Evolutionary conservation across 2,113 vertebrate genomes (phyloP).

Genomic region (Vimba vimba): DNA sequence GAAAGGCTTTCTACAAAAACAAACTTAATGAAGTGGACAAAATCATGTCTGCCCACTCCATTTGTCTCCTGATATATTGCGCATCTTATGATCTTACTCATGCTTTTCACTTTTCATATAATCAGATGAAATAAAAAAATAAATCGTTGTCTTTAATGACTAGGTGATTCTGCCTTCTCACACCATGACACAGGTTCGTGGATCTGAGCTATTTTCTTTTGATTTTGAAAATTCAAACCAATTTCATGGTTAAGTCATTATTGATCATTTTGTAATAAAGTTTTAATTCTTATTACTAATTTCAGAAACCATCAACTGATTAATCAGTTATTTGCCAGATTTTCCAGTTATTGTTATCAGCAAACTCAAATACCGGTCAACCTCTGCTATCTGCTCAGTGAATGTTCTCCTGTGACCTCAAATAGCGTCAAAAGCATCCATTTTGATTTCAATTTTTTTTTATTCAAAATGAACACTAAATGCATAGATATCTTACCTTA

Average conservation of each 20-base stretch:
- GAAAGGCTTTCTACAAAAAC: too few species aligned
- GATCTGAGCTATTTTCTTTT: too few species aligned
- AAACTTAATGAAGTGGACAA: too few species aligned
- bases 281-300: neutral
- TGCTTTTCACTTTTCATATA: too few species aligned
- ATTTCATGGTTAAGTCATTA: neutral
- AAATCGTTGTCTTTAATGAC: too few species aligned
- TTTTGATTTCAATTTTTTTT: neutral
- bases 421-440: neutral
- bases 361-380: neutral
- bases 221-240: too few species aligned
- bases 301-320: neutral
- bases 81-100: too few species aligned
- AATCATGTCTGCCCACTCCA: too few species aligned
- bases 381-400: slow-evolving; percentile 29
- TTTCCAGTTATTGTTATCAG: neutral
- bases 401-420: slow-evolving; percentile 7
- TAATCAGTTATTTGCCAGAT: neutral
- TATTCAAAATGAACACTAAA: neutral
- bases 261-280: neutral
- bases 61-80: too few species aligned
- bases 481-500: slow-evolving; percentile 36
- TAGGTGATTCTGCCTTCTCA: too few species aligned
- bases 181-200: too few species aligned
- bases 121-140: too few species aligned